Evolutionary conservation across 2,888 invertebrate species (phyloP), one percentile per base, ranked within the genome.

Genomic region (Villa cingulata): DNA sequence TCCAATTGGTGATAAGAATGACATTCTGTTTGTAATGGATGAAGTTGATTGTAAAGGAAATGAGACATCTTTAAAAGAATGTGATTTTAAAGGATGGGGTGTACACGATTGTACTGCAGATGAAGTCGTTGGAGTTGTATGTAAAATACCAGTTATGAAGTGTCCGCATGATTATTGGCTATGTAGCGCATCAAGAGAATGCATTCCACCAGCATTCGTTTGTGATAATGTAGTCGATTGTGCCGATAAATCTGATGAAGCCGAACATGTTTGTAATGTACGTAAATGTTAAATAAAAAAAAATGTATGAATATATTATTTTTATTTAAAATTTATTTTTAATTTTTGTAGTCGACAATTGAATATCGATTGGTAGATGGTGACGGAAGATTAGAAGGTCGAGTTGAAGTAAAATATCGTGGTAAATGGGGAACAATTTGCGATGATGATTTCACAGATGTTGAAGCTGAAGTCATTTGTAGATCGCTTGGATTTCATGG

Each of bases 401-500:
- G 85, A 39, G 70, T 86, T 1, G 85, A 86, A 64, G 72, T 87
- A 1, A 73, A 74, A 50, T 75, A 79, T 54, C 75, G 76, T 52
- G 80, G 80, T 3, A 71, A 79, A 17, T 84, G 84, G 81, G 86
- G 86, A 14, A 82, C 83, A 1, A 72, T 88, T 15, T 88, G 87
- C 62, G 84, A 86, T 58, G 86, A 86, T 59, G 79, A 81, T 56
- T 86, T 86, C 59, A 76, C 77, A 42, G 68, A 73, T 17, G 70
- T 72, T 40, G 77, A 81, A 20, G 86, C 84, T 0, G 72, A 73
- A 55, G 79, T 81, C 1, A 72, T 77, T 18, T 82, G 81, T 55
- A 71, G 70, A 48, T 69, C 72, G 2, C 58, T 80, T 46, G 80
- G 79, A 6, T 76, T 67, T 53, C 69, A 66, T 41, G 79, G 79